Evolutionary conservation across 2,888 invertebrate genomes (phyloP), one percentile per base, ranked within the genome.

Genomic region (Caprella mutica): DNA sequence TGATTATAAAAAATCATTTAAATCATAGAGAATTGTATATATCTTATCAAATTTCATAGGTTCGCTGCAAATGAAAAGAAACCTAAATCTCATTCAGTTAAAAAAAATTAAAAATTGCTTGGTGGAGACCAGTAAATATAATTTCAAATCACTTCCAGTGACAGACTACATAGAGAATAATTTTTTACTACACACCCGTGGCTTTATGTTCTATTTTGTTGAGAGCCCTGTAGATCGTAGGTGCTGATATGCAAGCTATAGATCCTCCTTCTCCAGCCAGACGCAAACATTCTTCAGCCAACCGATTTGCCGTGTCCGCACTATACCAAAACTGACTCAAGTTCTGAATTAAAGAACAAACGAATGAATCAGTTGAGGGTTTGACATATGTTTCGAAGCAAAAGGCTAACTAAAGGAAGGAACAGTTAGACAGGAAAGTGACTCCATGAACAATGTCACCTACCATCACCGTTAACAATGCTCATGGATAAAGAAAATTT

Each of bases 321-420:
- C 86, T 83, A 70, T 97, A 97, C 96, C 96, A 97, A 76, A 97
- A 96, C 74, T 96, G 96, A 70, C 93, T 93, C 39, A 96, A 75
- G 88, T 96, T 91, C 93, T 91, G 72, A 8, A 77, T n/a, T n/a
- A n/a, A n/a, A n/a, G n/a, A n/a, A n/a, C n/a, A n/a, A n/a, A n/a
- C n/a, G n/a, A n/a, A n/a, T n/a, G n/a, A n/a, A n/a, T n/a, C n/a
- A n/a, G n/a, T n/a, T n/a, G n/a, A n/a, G n/a, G n/a, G n/a, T n/a
- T n/a, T n/a, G n/a, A n/a, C n/a, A n/a, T n/a, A n/a, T n/a, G n/a
- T n/a, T n/a, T n/a, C n/a, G n/a, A n/a, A n/a, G n/a, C n/a, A n/a
- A n/a, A n/a, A n/a, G n/a, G n/a, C n/a, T n/a, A n/a, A n/a, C n/a
- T n/a, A n/a, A n/a, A n/a, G n/a, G n/a, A n/a, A n/a, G n/a, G n/a